Conservation (phyloP, 1,140 invertebrate species). For the Listronotus oregonensis region DNA sequence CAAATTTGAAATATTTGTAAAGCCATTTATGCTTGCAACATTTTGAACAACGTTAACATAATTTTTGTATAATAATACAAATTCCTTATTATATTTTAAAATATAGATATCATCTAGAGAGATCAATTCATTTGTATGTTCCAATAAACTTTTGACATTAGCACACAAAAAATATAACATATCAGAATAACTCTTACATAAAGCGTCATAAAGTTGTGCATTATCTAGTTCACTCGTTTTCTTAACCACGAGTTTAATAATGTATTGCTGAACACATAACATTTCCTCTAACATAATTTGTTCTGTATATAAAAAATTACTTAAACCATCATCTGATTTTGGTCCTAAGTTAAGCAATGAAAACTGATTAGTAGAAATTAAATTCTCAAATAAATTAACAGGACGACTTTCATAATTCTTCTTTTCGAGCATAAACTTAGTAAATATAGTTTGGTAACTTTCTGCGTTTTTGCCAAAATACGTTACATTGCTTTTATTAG, state of each 20-base stretch:
- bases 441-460: slow-evolving; percentile 17
- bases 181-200: slow-evolving; percentile 70
- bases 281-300: slow-evolving; percentile 73
- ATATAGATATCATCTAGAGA: slow-evolving; percentile 69
- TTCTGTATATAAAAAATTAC: slow-evolving; percentile 55
- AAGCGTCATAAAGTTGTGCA: slow-evolving; percentile 65
- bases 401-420: slow-evolving; percentile 17
- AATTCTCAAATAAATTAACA: slow-evolving; percentile 28
- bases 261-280: slow-evolving; percentile 64
- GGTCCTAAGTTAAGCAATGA: slow-evolving; percentile 32
- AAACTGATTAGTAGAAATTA: slow-evolving; percentile 39
- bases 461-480: slow-evolving; percentile 43
- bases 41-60: slow-evolving; percentile 78
- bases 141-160: slow-evolving; percentile 69
- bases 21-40: slow-evolving; percentile 73
- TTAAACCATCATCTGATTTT: slow-evolving; percentile 35
- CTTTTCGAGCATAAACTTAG: slow-evolving; percentile 10
- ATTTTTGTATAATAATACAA: slow-evolving; percentile 71
- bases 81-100: slow-evolving; percentile 73
- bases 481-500: slow-evolving; percentile 49
- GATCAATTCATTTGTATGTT: slow-evolving; percentile 67
- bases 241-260: slow-evolving; percentile 68
- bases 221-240: slow-evolving; percentile 62
- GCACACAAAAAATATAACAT: slow-evolving; percentile 72
- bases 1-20: slow-evolving; percentile 67